Base-by-base conservation (phyloP, 2,888 invertebrate species). In the Aleiodes leptofemur region DNA sequence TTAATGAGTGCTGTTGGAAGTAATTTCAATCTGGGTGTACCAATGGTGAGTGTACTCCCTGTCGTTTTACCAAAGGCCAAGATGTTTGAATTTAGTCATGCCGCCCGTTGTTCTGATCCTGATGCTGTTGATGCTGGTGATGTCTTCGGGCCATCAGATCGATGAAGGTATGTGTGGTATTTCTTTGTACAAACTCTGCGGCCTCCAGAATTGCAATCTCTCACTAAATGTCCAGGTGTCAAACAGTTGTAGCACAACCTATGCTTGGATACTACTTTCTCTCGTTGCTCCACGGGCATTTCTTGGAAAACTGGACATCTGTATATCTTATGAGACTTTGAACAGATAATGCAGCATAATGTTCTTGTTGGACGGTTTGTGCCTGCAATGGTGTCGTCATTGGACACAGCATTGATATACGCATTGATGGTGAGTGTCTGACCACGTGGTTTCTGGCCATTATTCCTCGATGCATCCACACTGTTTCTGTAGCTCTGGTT, bases 161-260 rank as follows among this genome's bases (percentile, higher is more conserved):
- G 57, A 23, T 77, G 71, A 38, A 70, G 13, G n/a, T 14, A 38
- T 6, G 77, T 76, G 8, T 79, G 76, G 64, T 80, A 78, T 34
- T 38, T 16, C 9, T 31, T 55, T n/a, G 76, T 55, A 70, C 74
- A 78, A 55, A 78, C 79, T 4, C 66, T 71, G n/a, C 55, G 57
- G 43, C 14, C 43, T 13, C 31, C 59, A 8, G 57, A 59, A 34
- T 34, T 29, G 50, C 79, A 80, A 23, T 77, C n/a, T 3, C 31
- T 34, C 14, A 72, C 69, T 7, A 23, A 51, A 56, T 79, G 80
- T 0, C 71, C 75, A 5, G 55, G 9, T 5, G 66, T 71, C 11
- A 79, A 70, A 56, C 76, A 80, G 66, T 79, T 79, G 11, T 68
- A 53, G 48, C 79, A 77, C 9, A 76, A 66, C 8, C 48, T 23